These are phyloP conservation scores for Pavo muticus DNA, from an alignment of 2,113 vertebrate species.

Conservation along the genomic window DNA sequence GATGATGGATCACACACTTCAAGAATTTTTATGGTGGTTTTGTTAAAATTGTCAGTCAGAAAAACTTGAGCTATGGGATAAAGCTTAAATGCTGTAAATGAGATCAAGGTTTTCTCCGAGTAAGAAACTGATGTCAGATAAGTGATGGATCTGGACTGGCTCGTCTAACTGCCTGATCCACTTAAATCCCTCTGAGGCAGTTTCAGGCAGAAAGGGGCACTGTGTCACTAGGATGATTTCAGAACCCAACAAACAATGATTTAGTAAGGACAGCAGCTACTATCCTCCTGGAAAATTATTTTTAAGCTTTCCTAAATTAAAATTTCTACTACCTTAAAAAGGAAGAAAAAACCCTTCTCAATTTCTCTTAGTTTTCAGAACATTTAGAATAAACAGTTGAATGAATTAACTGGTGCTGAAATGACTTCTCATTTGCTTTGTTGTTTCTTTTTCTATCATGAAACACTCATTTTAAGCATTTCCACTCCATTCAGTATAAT, in stretches of 20 bases:
- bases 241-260: neutral
- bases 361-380: neutral
- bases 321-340: neutral
- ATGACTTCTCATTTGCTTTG: neutral
- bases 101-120: neutral
- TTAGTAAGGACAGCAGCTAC: neutral
- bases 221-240: neutral
- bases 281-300: neutral
- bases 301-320: neutral
- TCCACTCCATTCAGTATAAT: neutral
- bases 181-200: slow-evolving; percentile 8
- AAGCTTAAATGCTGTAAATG: neutral
- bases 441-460: neutral
- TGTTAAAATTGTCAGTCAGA: neutral
- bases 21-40: neutral
- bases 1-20: neutral
- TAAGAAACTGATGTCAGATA: neutral
- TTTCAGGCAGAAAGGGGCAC: neutral
- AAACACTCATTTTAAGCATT: neutral
- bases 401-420: neutral
- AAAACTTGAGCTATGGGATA: neutral
- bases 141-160: neutral
- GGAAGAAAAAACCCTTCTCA: neutral
- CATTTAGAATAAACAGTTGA: neutral
- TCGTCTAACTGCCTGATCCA: slow-evolving; percentile 41